Conservation (phyloP, 2,113 vertebrate species). For the Nematolebias whitei region DNA sequence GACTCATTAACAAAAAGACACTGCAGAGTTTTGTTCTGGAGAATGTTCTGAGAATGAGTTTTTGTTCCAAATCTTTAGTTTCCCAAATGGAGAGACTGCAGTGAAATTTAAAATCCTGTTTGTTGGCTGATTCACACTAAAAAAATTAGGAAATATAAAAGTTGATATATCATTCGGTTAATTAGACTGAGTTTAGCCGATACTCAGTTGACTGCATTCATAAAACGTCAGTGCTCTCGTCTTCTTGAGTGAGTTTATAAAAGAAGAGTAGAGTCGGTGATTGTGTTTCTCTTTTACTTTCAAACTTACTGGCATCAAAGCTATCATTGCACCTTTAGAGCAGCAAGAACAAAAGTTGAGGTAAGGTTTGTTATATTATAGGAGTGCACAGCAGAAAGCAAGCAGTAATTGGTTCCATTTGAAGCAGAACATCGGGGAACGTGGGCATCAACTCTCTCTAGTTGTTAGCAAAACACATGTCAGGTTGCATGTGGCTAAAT, state of each 20-base stretch:
- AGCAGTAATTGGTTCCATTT: slow-evolving; percentile 68
- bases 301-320: slow-evolving; percentile 12
- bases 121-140: slow-evolving; percentile 24
- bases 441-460: slow-evolving; percentile 42
- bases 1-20: background rate
- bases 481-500: slow-evolving; percentile 64
- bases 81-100: background rate
- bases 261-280: background rate
- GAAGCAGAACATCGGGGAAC: slow-evolving; percentile 59
- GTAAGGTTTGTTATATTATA: slow-evolving; percentile 39
- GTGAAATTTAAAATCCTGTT: slow-evolving; percentile 12
- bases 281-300: background rate
- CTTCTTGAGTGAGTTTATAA: slow-evolving; percentile 8
- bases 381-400: slow-evolving; percentile 50
- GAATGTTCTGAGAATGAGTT: too few relatives aligned
- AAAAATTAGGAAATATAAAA: slow-evolving; percentile 39
- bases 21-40: background rate
- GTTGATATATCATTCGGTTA: slow-evolving; percentile 42
- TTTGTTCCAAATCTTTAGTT: background rate
- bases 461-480: slow-evolving; percentile 68
- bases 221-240: slow-evolving; percentile 1
- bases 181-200: slow-evolving; percentile 27
- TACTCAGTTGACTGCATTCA: slow-evolving; percentile 34
- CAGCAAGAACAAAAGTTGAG: slow-evolving; percentile 18
- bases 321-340: slow-evolving; percentile 21